phyloP scores from a whole-genome alignment of 2,888 invertebrate genomes.

The Tenodera sinensis region DNA sequence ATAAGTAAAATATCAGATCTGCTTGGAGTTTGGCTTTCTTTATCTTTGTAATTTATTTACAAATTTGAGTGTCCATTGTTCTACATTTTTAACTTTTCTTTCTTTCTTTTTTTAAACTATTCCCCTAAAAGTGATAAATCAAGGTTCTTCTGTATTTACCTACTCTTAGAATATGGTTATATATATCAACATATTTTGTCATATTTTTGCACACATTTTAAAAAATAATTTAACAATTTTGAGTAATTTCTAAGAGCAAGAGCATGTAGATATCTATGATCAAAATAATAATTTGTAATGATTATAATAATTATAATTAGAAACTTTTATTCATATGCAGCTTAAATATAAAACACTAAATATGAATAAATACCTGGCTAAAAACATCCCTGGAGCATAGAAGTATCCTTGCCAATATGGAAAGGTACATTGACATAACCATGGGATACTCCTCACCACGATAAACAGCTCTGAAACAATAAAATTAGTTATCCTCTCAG shows the following conservation, averaged over 20 bases:
- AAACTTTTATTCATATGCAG: neutral
- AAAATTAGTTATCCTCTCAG: neutral
- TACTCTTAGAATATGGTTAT: no score
- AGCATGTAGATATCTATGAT: no score
- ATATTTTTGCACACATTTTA: neutral
- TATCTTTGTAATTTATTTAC: no score
- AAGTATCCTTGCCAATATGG: constrained; percentile 73
- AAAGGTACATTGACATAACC: constrained; percentile 73
- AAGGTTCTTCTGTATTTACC: no score
- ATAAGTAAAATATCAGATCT: no score
- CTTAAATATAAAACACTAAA: neutral
- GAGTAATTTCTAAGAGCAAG: neutral
- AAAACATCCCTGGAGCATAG: constrained; percentile 65
- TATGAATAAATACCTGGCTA: constrained; percentile 47
- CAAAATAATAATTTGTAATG: neutral
- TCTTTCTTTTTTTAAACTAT: no score
- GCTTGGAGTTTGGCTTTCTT: no score
- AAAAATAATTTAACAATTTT: neutral
- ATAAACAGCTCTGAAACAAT: constrained; percentile 56
- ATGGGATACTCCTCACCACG: constrained; percentile 66
- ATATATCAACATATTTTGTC: no score
- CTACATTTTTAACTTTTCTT: no score
- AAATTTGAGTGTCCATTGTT: no score
- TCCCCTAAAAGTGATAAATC: no score
- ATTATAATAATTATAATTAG: neutral